Percentiles rank a stretch among this genome's conserved stretches.
Evolutionary conservation across 2,113 vertebrate genomes (phyloP).

Genomic region (Manacus vitellinus): DNA sequence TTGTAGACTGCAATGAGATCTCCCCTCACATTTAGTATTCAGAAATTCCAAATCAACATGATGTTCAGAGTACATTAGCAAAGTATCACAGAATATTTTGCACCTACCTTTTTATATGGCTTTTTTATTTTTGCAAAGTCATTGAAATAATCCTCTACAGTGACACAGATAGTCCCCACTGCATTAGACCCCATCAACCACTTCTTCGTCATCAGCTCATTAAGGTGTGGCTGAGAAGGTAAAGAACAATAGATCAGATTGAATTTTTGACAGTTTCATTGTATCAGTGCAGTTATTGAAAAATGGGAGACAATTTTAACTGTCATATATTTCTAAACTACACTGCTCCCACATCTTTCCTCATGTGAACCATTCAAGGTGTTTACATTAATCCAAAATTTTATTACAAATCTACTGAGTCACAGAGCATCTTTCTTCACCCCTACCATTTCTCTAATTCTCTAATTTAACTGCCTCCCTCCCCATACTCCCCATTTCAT

Average conservation of each 20-base stretch:
- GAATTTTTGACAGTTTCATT: neutral
- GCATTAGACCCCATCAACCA: conserved; percentile 92
- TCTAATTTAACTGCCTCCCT: neutral
- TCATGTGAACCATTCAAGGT: neutral
- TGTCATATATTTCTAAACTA: neutral
- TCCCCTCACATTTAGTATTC: neutral
- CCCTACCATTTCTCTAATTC: neutral
- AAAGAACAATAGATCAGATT: neutral
- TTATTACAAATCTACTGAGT: neutral
- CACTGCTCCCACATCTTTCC: neutral
- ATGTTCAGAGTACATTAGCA: neutral
- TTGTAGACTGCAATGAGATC: neutral
- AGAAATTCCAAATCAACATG: neutral
- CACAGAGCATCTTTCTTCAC: neutral
- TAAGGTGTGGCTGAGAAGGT: conserved; percentile 86
- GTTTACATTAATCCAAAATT: neutral
- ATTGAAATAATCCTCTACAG: conserved; percentile 97
- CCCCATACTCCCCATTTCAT: neutral
- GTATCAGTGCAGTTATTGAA: neutral
- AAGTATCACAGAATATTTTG: neutral
- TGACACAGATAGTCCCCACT: conserved; percentile 96
- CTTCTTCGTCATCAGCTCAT: conserved; percentile 91
- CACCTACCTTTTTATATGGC: conserved; percentile 89
- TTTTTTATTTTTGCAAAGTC: conserved; percentile 97
- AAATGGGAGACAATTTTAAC: neutral